Evolutionary conservation across 2,888 invertebrate species (phyloP).

Genomic region (Oxytorus armatus): DNA sequence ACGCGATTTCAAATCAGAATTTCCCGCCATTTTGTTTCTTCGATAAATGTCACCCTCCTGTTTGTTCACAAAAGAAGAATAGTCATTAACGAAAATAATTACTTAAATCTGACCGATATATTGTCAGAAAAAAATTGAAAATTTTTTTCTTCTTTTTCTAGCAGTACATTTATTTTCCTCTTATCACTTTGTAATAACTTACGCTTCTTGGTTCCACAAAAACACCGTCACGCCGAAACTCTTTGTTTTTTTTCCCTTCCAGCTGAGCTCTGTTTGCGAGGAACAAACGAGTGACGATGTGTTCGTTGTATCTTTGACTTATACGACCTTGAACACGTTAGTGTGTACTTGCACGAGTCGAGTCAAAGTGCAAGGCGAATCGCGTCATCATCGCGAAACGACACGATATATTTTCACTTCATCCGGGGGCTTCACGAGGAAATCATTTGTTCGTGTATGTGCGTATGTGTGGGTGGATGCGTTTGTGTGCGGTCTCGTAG

Average conservation of each 20-base stretch:
- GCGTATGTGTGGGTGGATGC: too few relatives aligned
- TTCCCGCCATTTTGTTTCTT: not conserved
- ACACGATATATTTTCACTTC: slow-evolving; percentile 44
- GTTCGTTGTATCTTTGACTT: slow-evolving; percentile 66
- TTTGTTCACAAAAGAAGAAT: too few relatives aligned
- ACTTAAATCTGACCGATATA: too few relatives aligned
- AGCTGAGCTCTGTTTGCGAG: slow-evolving; percentile 41
- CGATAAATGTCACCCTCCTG: not conserved
- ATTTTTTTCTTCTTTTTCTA: too few relatives aligned
- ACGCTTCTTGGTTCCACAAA: too few relatives aligned
- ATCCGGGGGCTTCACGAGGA: slow-evolving; percentile 12
- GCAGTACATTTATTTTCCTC: too few relatives aligned
- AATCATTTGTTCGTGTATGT: slow-evolving; percentile 23
- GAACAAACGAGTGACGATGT: slow-evolving; percentile 60
- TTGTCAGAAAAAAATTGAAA: too few relatives aligned
- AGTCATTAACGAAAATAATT: too few relatives aligned
- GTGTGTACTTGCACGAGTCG: slow-evolving; percentile 62
- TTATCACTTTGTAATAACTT: too few relatives aligned
- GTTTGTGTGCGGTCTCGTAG: too few relatives aligned
- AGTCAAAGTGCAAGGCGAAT: slow-evolving; percentile 71
- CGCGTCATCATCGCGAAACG: slow-evolving; percentile 63
- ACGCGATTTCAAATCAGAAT: not conserved
- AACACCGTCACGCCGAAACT: too few relatives aligned
- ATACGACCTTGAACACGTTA: slow-evolving; percentile 65
- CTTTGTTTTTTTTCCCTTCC: slow-evolving; percentile 48